Percentiles rank a stretch among this genome's conserved stretches.
Evolutionary conservation across 1,140 invertebrate species (phyloP).

Genomic region (Nasonia vitripennis): DNA sequence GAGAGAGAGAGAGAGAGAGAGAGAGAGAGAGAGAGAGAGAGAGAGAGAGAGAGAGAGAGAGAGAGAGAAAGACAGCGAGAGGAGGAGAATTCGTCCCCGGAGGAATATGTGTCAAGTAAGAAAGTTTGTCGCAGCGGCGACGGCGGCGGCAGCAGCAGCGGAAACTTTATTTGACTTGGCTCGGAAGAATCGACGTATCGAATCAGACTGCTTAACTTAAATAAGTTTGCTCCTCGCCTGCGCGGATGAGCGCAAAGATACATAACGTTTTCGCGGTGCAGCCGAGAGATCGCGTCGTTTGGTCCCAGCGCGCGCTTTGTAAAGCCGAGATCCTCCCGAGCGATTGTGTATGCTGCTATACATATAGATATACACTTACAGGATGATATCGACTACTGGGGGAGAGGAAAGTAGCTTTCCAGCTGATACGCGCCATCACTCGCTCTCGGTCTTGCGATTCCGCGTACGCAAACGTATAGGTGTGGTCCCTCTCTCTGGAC

Average conservation of each 20-base stretch:
- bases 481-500: not conserved
- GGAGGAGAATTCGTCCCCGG: constrained; percentile 49
- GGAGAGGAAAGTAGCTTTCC: constrained; percentile 1
- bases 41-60: not conserved
- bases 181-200: constrained; percentile 61
- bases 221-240: constrained; percentile 55
- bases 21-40: not conserved
- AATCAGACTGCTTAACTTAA: constrained; percentile 64
- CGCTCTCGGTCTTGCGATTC: not conserved
- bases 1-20: not conserved
- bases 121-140: constrained; percentile 50
- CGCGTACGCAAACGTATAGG: not conserved
- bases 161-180: constrained; percentile 60
- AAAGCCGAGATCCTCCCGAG: constrained; percentile 26
- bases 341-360: constrained; percentile 13
- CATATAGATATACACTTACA: not conserved
- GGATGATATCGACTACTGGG: not conserved
- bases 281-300: not conserved
- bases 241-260: constrained; percentile 47
- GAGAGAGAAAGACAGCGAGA: not conserved
- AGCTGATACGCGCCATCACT: not conserved
- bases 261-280: constrained; percentile 33
- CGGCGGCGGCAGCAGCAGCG: not conserved
- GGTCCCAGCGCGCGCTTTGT: constrained; percentile 19
- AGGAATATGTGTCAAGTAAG: constrained; percentile 56